Evolutionary conservation across 2,888 invertebrate genomes (phyloP), one percentile per base, ranked within the genome.

Genomic region (Tortrix viridana): DNA sequence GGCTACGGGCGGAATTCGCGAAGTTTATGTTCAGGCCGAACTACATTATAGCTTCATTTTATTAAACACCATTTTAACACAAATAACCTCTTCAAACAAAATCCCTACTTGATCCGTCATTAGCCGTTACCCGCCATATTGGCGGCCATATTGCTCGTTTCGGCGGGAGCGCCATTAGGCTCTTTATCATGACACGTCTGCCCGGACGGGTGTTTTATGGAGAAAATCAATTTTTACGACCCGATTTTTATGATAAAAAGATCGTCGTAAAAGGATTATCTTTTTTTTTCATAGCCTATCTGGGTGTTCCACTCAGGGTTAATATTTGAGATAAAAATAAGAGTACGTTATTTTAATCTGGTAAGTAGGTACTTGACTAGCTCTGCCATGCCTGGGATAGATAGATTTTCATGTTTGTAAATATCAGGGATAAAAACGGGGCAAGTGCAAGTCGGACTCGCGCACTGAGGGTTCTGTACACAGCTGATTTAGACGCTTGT

Each of bases 101-200:
- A 16, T 9, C 37, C 41, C 41, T 41, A 16, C n/a, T 41, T 41
- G 44, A 59, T 20, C 44, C 66, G 59, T 60, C 68, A 67, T 72
- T 67, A 67, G 67, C 65, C 58, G 22, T 67, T 64, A 66, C 37
- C 44, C 18, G 55, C 44, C 55, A 55, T 55, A 12, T 52, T 38
- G 16, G 58, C 50, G 52, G 70, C 72, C 69, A 69, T 70, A 68
- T 32, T 32, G 66, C 23, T 48, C 32, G 52, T 66, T 67, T 63
- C 49, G 63, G 44, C 58, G 61, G 63, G 55, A 60, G 48, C 60
- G 69, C 65, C 66, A 66, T 72, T 59, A 67, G 22, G 52, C 46
- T 16, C 32, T 65, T 60, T 65, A 62, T 69, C 68, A 70, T 47
- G 43, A 22, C 9, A 9, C 60, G 56, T 57, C 62, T 62, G 62